Base-by-base conservation (phyloP, 1,140 invertebrate species). In the Teleopsis dalmanni region DNA sequence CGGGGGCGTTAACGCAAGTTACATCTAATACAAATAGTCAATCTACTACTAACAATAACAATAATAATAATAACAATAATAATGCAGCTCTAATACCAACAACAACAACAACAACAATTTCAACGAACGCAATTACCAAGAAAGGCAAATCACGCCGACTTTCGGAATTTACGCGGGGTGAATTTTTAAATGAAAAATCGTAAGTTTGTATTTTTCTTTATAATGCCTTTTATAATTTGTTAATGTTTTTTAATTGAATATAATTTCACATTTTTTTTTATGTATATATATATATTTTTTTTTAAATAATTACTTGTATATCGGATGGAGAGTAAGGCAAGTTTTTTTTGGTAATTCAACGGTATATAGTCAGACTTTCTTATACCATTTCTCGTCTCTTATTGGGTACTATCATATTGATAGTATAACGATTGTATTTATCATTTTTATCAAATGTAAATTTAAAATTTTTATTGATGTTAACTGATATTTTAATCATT, bases 161-260 rank as follows among this genome's bases (percentile, higher is more conserved):
- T 55, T 70, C 67, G 53, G 68, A 71, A 61, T 71, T 71, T 62
- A 71, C 68, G 57, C 60, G 65, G 46, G 68, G 68, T 62, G 67
- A 71, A 70, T 71, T 71, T 69, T 60, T 71, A 60, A 71, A 71
- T 61, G 68, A 71, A 70, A 71, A 71, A 70, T 58, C 60, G 68
- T 71, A 69, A 71, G 68, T 71, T 48, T 25, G 3, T 36, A 9
- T 41, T 4, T 22, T 41, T 41, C 19, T 26, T 23, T 26, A 11
- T 29, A 8, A 19, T 9, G 13, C 8, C 29, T 31, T 43, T n/a
- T n/a, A n/a, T n/a, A n/a, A n/a, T n/a, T n/a, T n/a, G n/a, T n/a
- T n/a, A n/a, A n/a, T n/a, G 9, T n/a, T 31, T n/a, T 31, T n/a
- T 38, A 10, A 3, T 19, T 38, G 7, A 4, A 11, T 31, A 31